phyloP scores from a whole-genome alignment of 2,113 vertebrate genomes.

The Podocnemis expansa region DNA sequence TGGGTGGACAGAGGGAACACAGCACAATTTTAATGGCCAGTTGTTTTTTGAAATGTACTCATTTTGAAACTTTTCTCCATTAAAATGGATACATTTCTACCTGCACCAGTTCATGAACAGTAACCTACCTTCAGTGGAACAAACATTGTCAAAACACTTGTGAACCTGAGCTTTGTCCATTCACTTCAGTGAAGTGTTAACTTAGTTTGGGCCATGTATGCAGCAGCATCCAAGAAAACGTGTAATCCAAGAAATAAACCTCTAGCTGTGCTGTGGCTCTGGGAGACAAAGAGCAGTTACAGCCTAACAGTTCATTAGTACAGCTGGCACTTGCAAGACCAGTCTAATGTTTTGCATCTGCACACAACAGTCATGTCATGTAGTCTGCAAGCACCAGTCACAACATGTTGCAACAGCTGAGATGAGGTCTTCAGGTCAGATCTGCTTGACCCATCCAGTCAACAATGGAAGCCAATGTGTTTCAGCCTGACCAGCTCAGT shows the following conservation, averaged over 20 bases:
- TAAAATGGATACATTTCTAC: neutral
- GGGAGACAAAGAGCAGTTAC: neutral
- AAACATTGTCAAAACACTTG: neutral
- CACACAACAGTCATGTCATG: neutral
- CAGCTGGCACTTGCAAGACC: neutral
- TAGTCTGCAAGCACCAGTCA: neutral
- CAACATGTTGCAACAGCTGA: neutral
- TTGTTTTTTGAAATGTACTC: neutral
- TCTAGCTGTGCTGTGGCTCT: neutral
- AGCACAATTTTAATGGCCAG: neutral
- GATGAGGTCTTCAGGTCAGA: neutral
- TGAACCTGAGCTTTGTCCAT: neutral
- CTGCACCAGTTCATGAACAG: neutral
- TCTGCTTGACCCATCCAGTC: neutral
- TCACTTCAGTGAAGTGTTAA: neutral
- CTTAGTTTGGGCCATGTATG: neutral
- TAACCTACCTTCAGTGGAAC: neutral
- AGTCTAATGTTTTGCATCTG: neutral
- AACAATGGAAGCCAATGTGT: neutral
- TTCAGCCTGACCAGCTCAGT: neutral
- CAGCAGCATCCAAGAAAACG: neutral
- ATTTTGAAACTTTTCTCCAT: neutral
- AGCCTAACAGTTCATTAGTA: neutral
- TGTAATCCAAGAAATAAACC: neutral
- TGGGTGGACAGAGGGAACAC: accelerated